Conservation (phyloP, 1,140 invertebrate genomes). For the Hirudo medicinalis region DNA sequence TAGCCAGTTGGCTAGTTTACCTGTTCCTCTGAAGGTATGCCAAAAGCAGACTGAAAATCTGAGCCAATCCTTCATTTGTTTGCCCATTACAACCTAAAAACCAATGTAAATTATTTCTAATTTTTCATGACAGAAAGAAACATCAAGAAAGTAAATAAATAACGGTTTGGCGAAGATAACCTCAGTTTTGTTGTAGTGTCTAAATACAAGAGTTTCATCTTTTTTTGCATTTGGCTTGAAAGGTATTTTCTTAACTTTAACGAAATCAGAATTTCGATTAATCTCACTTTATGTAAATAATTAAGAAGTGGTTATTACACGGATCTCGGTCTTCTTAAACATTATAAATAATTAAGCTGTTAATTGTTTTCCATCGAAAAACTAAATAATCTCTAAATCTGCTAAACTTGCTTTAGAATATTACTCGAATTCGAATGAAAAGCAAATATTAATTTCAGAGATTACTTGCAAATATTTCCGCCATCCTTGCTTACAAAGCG, state of each 20-base stretch:
- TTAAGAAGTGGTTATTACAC: neutral
- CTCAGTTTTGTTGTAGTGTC: slow-evolving; percentile 48
- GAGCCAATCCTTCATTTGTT: slow-evolving; percentile 55
- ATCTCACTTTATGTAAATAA: neutral
- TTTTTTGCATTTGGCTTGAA: slow-evolving; percentile 43
- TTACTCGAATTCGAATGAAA: neutral
- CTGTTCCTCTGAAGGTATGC: slow-evolving; percentile 44
- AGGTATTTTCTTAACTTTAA: slow-evolving; percentile 42
- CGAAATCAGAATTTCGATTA: neutral
- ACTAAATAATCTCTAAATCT: neutral
- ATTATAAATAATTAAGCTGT: neutral
- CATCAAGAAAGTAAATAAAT: neutral
- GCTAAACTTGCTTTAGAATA: neutral
- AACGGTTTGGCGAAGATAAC: slow-evolving; percentile 26
- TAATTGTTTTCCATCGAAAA: neutral
- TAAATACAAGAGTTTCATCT: slow-evolving; percentile 45
- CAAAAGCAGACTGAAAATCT: slow-evolving; percentile 48
- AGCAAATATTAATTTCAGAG: neutral
- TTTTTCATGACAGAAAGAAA: neutral
- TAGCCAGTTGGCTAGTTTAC: slow-evolving; percentile 26
- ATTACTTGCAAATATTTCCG: no score
- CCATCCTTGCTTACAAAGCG: no score
- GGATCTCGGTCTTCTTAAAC: neutral
- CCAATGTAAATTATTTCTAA: neutral
- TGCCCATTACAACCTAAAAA: slow-evolving; percentile 37